Evolutionary conservation across 2,888 invertebrate genomes (phyloP), one percentile per base, ranked within the genome.

Genomic region (Rhabditoides inermis): DNA sequence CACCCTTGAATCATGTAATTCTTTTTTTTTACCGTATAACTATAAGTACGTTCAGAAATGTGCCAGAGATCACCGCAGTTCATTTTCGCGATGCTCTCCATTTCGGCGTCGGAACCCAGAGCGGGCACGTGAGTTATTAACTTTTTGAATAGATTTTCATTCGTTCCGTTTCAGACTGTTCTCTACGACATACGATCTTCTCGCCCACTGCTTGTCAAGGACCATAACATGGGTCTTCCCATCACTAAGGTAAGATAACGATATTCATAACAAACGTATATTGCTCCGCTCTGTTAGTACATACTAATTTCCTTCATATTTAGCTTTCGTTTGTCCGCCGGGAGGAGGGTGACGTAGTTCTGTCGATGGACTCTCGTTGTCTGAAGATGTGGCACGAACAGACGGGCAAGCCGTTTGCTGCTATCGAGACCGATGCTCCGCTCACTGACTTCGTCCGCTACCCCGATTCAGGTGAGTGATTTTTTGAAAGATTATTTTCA

Each of bases 181-280:
- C 77, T 98, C 1, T 99, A 92, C 77, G 98, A 99, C 77, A 85
- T 99, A 59, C 84, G 98, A 60, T 87, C 91, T 5, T 85, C 85
- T 65, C 88, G 87, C 74, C 95, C 98, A 0, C 82, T 88, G 41
- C 78, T 87, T 40, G 82, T 90, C 0, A 95, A 95, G 78, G 94
- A 99, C 79, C 95, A 98, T 75, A 86, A 89, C 82, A 90, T 92
- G 77, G 88, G 87, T 55, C 81, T 88, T 45, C 90, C 95, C 0
- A 91, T 98, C 48, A 88, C 86, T 76, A 84, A 85, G 72, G 81
- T 99, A n/a, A n/a, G n/a, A n/a, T n/a, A n/a, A n/a, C n/a, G n/a
- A n/a, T n/a, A n/a, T n/a, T n/a, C n/a, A n/a, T n/a, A n/a, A n/a
- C n/a, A n/a, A n/a, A n/a, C n/a, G n/a, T n/a, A n/a, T n/a, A n/a